These are phyloP conservation scores for Oncorhynchus tshawytscha DNA, from an alignment of 2,113 vertebrate genomes.

Conservation along the genomic window DNA sequence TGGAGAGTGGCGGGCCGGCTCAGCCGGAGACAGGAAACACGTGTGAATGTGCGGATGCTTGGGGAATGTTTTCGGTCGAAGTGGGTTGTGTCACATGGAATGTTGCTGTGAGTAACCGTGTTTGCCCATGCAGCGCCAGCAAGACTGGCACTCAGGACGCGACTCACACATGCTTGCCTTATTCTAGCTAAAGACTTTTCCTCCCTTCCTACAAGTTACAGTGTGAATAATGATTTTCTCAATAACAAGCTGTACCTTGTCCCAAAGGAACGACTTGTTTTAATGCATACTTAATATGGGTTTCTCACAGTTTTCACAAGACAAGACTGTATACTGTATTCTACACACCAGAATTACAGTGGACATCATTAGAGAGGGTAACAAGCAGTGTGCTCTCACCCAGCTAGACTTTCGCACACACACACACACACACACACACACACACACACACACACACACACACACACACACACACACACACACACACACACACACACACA, in stretches of 20 bases:
- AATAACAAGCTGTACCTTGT: constrained; percentile 6
- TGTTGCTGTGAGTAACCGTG: constrained; percentile 42
- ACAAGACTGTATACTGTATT: neutral
- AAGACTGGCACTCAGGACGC: constrained; percentile 32
- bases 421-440: neutral
- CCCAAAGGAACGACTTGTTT: neutral
- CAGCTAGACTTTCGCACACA: neutral
- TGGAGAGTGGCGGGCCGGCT: constrained; percentile 34
- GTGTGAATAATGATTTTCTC: neutral
- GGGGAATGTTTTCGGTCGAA: constrained; percentile 64
- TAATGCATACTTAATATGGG: neutral
- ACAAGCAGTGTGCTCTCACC: neutral
- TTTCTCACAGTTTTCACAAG: neutral
- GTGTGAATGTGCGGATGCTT: constrained; percentile 71
- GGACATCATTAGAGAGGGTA: neutral
- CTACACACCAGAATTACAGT: neutral
- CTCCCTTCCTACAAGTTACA: constrained; percentile 4
- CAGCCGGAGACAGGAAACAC: constrained; percentile 65
- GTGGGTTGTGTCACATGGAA: constrained; percentile 47
- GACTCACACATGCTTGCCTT: constrained; percentile 10
- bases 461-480: neutral
- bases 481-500: too few species aligned
- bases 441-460: too few species aligned
- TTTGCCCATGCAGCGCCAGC: constrained; percentile 60
- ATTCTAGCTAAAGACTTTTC: neutral